Evolutionary conservation across 2,888 invertebrate genomes (phyloP).

Genomic region (Mylabris sibirica): DNA sequence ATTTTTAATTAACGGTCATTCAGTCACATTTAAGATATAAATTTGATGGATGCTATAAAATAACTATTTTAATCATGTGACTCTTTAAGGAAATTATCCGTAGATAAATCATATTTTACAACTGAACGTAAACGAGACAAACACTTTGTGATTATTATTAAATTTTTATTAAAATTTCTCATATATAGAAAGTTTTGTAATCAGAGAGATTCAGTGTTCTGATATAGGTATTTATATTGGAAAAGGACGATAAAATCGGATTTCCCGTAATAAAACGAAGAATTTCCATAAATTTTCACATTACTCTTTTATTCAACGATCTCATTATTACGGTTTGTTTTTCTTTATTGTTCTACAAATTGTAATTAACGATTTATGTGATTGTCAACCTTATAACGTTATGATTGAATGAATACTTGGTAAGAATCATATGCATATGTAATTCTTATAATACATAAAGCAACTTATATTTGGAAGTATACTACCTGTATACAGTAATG

Average conservation of each 20-base stretch:
- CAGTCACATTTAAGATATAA: too few species aligned
- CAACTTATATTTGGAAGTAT: neutral
- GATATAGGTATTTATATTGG: neutral
- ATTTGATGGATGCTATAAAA: too few species aligned
- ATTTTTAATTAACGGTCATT: too few species aligned
- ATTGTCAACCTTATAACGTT: slow-evolving; percentile 8
- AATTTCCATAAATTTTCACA: slow-evolving; percentile 13
- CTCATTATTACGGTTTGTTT: neutral
- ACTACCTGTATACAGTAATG: too few species aligned
- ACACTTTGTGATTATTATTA: slow-evolving; percentile 15
- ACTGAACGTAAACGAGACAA: slow-evolving; percentile 37
- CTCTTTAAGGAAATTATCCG: slow-evolving; percentile 46
- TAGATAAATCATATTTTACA: slow-evolving; percentile 47
- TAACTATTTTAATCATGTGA: slow-evolving; percentile 24
- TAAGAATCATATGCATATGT: neutral
- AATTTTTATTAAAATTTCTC: neutral
- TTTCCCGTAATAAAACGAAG: neutral
- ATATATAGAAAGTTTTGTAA: neutral
- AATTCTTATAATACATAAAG: neutral
- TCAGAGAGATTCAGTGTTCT: neutral
- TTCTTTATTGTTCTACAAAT: neutral
- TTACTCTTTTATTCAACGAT: slow-evolving; percentile 2
- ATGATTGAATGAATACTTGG: slow-evolving; percentile 14
- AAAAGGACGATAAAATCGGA: slow-evolving; percentile 1
- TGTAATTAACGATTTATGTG: slow-evolving; percentile 9